These are phyloP conservation scores for Catharus bicknelli DNA, from an alignment of 2,113 vertebrate species.

Conservation along the genomic window DNA sequence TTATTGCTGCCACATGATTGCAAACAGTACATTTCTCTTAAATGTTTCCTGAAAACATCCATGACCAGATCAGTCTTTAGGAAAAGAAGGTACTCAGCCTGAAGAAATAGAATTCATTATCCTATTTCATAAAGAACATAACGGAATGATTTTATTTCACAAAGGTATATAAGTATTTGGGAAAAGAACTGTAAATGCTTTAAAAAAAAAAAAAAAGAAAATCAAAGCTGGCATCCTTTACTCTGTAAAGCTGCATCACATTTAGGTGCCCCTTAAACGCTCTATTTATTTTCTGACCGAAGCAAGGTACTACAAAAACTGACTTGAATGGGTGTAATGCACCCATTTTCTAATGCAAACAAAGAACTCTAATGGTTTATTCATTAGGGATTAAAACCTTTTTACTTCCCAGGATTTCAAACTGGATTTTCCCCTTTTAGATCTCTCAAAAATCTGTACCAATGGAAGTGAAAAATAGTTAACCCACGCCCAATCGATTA, in stretches of 20 bases:
- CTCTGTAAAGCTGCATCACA: conserved; percentile 16
- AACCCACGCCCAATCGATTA: accelerated
- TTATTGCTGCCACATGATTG: background rate
- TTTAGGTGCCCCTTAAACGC: conserved; percentile 18
- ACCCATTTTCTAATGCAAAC: conserved; percentile 50
- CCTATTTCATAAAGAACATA: background rate
- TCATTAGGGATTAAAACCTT: conserved; percentile 57
- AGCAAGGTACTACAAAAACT: conserved; percentile 33
- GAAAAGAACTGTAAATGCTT: background rate
- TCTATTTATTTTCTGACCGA: conserved; percentile 48
- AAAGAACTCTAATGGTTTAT: conserved; percentile 71
- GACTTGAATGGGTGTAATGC: conserved; percentile 9
- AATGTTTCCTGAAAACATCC: background rate
- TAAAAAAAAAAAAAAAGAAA: background rate
- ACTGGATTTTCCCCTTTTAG: conserved; percentile 56
- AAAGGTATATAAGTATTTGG: background rate
- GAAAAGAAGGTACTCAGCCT: background rate
- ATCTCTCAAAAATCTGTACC: conserved; percentile 30
- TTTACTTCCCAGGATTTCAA: conserved; percentile 49
- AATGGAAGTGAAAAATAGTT: background rate
- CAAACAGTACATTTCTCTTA: background rate
- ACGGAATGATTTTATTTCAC: background rate
- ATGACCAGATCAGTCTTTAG: background rate
- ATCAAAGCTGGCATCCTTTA: background rate
- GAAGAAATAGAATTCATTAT: background rate